Evolutionary conservation across 2,888 invertebrate genomes (phyloP), one percentile per base, ranked within the genome.

Genomic region (Lepidochrysops patricia): DNA sequence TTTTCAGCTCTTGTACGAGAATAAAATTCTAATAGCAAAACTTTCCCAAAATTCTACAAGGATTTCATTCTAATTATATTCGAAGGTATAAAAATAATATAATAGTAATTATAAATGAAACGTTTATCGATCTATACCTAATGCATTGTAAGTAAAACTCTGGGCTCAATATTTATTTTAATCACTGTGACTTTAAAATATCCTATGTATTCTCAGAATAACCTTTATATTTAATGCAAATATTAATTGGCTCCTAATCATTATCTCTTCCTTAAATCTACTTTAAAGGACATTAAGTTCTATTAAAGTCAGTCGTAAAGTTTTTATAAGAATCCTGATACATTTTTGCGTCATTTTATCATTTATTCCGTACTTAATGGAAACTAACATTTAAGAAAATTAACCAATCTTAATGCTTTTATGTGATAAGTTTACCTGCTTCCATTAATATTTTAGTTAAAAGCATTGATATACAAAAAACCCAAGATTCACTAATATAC

Each of bases 171-270:
- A n/a, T n/a, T n/a, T n/a, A n/a, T n/a, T n/a, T n/a, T n/a, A n/a
- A n/a, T 29, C 13, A 13, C 13, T 35, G 7, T 43, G 12, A 43
- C 12, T 43, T 43, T 23, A 43, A 43, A 15, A 15, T 23, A 43
- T 43, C 37, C 19, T 9, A 2, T 7, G 15, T 43, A 6, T 43
- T 19, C 43, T 9, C 23, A 43, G 19, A 43, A 43, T 19, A 43
- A 3, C 19, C 19, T 43, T 15, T 7, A 7, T 29, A 29, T 29
- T 43, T 43, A 43, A 23, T 7, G 43, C 19, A 19, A 43, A 43
- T 43, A 43, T 43, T 43, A 43, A 43, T 19, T 43, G 43, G 43
- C 43, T 43, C 43, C 23, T 43, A 43, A 43, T 43, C 43, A 43
- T 7, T 43, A 43, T 43, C 43, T 43, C 43, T 43, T 43, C 43